These are phyloP conservation scores for Catharus bicknelli DNA, from an alignment of 2,113 vertebrate species.

Conservation along the genomic window DNA sequence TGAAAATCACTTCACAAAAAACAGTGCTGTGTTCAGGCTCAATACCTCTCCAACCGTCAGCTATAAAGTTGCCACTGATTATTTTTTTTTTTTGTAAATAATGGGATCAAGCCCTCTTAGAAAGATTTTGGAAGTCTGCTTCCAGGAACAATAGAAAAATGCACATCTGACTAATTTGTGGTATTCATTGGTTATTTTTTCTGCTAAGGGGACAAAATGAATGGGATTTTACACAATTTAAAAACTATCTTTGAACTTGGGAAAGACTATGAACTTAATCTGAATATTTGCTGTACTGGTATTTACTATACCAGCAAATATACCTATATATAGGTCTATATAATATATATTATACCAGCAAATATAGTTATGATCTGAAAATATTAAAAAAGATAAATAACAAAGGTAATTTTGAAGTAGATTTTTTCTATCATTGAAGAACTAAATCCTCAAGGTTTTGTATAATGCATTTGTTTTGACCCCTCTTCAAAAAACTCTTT, in stretches of 20 bases:
- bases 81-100: background rate
- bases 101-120: background rate
- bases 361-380: background rate
- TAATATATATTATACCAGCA: background rate
- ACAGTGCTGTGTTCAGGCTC: background rate
- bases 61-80: background rate
- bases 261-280: background rate
- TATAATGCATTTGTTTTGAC: background rate
- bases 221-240: background rate
- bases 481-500: background rate
- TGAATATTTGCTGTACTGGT: background rate
- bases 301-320: background rate
- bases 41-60: conserved; percentile 17
- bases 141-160: background rate
- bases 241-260: background rate
- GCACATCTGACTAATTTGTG: background rate
- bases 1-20: conserved; percentile 53
- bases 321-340: background rate
- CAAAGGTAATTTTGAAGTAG: background rate
- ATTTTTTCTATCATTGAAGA: background rate
- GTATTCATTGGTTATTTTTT: background rate
- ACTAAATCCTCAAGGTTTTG: background rate
- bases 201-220: background rate
- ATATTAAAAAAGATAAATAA: background rate
- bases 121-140: background rate